Conservation (phyloP, 2,113 vertebrate genomes). For the Heloderma charlesbogerti region DNA sequence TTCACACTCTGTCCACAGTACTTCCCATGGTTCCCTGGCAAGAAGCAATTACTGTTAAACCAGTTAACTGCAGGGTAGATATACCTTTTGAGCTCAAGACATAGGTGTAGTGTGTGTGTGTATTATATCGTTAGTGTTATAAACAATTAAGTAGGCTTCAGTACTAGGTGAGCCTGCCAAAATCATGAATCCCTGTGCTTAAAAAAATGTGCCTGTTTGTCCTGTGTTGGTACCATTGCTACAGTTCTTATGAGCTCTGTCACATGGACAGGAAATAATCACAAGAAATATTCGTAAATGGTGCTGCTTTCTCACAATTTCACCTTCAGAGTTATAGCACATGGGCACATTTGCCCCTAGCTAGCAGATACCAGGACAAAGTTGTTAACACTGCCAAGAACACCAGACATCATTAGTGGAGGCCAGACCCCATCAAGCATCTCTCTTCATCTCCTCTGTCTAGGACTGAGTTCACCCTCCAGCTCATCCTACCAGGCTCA, state of each 20-base stretch:
- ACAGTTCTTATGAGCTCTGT: neutral
- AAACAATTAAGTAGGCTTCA: neutral
- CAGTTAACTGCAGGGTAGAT: neutral
- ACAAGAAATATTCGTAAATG: neutral
- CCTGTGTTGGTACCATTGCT: neutral
- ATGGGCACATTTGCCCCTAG: neutral
- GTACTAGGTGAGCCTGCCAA: neutral
- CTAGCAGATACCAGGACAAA: neutral
- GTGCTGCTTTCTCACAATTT: neutral
- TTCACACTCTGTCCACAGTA: neutral
- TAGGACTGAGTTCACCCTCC: neutral
- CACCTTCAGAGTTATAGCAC: neutral
- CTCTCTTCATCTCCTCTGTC: neutral
- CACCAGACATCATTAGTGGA: neutral
- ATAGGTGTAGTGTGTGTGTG: neutral
- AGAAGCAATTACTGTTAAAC: neutral
- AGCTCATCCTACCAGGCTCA: neutral
- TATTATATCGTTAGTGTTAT: neutral
- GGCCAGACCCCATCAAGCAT: neutral
- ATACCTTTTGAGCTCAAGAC: neutral
- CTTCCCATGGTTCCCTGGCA: neutral
- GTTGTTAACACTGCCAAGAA: fast-evolving
- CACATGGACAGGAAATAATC: neutral
- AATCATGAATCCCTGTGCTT: neutral
- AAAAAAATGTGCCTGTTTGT: neutral